Base-by-base conservation (phyloP, 2,888 invertebrate genomes). In the Anarsia innoxiella region DNA sequence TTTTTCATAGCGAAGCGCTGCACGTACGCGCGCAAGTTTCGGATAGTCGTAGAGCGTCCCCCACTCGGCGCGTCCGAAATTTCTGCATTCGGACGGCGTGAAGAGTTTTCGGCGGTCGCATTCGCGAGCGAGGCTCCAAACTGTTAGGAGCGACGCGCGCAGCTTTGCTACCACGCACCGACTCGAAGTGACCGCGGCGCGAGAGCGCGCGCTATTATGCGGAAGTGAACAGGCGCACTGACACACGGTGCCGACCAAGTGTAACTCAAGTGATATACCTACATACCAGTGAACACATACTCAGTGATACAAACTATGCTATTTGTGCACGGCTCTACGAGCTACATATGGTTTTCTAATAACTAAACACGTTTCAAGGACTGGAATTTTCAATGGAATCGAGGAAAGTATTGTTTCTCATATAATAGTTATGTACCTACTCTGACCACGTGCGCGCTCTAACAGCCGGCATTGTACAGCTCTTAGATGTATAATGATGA, bases 41-140 rank as follows among this genome's bases (percentile, higher is more conserved):
- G 80, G 72, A 76, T 80, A 82, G 82, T 71, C 82, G 72, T 75
- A 82, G 83, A 79, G 71, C 80, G 78, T 74, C 80, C 83, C 82
- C 82, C 80, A 76, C 82, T 76, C 80, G 66, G 53, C 75, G 74
- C 80, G 80, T 77, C 79, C 75, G 70, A 83, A 80, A 79, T 82
- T 83, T 84, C 83, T 84, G 84, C 84, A 84, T 82, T 83, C 74
- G 74, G 63, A 63, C 78, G 68, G 66, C 69, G 79, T 63, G 69
- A 73, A 73, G 74, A 80, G 74, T 79, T 82, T 83, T 83, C 80
- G 83, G 79, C 80, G 77, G 84, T 72, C 76, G 76, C 76, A 83
- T 83, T 84, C 66, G 83, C 83, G 78, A 77, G 76, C 72, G 69
- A 68, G 77, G 79, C 82, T 80, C 79, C 73, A 72, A 61, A 58